phyloP scores from a whole-genome alignment of 2,113 vertebrate species.

The Tinamus guttatus region DNA sequence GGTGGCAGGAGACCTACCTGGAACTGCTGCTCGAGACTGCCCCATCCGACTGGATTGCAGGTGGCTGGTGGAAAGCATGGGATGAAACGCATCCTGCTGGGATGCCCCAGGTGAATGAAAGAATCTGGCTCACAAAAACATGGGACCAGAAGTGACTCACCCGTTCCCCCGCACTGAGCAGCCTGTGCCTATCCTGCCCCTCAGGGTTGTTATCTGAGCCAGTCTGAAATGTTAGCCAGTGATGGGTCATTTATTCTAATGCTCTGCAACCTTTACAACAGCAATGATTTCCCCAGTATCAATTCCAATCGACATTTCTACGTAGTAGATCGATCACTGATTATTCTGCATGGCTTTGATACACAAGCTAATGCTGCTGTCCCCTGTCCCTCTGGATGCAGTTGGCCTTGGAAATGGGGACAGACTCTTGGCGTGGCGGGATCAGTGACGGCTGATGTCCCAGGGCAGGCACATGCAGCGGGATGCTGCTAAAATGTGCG shows the following conservation, averaged over 20 bases:
- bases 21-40: not conserved
- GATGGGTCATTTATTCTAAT: not conserved
- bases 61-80: not conserved
- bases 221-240: not conserved
- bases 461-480: slow-evolving; percentile 32
- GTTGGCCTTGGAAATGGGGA: not conserved
- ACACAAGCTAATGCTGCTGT: not conserved
- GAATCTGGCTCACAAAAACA: not conserved
- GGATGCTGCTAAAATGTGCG: not conserved
- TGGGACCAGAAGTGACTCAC: not conserved
- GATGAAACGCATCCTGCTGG: not conserved
- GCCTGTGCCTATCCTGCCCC: fast-evolving
- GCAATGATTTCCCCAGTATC: not conserved
- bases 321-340: not conserved
- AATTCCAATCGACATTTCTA: not conserved
- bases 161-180: fast-evolving
- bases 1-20: not conserved
- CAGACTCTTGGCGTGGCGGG: not conserved
- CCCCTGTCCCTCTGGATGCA: not conserved
- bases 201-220: not conserved
- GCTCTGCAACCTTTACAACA: not conserved
- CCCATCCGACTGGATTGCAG: not conserved
- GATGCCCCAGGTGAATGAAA: not conserved
- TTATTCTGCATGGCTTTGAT: not conserved
- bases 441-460: not conserved